Conservation (phyloP, 2,113 vertebrate genomes). For the Gopherus flavomarginatus region DNA sequence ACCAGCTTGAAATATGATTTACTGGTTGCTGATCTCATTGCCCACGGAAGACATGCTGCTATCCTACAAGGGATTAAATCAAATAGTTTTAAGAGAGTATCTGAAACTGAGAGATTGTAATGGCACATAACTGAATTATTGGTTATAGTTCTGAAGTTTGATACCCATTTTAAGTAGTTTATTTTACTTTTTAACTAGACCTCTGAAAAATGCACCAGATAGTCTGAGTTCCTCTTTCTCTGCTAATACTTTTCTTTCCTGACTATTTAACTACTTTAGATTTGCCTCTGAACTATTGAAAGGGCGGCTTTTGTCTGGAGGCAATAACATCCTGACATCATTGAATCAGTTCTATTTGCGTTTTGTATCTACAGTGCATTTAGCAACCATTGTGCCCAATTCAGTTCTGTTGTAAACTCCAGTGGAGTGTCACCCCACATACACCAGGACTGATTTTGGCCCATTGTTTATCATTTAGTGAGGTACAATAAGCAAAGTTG, state of each 20-base stretch:
- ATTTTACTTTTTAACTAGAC: rapidly evolving
- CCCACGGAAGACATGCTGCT: background rate
- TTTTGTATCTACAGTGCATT: background rate
- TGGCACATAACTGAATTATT: background rate
- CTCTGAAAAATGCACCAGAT: background rate
- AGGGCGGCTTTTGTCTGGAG: conserved; percentile 6
- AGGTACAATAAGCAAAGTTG: rapidly evolving
- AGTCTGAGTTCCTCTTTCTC: background rate
- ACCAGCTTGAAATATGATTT: conserved; percentile 4
- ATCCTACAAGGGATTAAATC: background rate
- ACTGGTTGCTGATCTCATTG: background rate
- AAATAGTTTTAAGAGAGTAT: background rate
- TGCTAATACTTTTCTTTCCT: background rate
- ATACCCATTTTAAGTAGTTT: background rate
- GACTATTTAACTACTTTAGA: background rate
- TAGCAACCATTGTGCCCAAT: background rate
- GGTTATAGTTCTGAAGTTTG: background rate
- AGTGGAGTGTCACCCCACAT: background rate
- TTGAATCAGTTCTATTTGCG: background rate
- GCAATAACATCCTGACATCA: background rate
- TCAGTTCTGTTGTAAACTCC: background rate
- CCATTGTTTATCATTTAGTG: background rate
- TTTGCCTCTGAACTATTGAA: background rate
- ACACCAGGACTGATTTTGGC: background rate
- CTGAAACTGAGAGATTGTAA: background rate